Evolutionary conservation across 2,888 invertebrate genomes (phyloP), one percentile per base, ranked within the genome.

Genomic region (Ichneumoninae sp.): DNA sequence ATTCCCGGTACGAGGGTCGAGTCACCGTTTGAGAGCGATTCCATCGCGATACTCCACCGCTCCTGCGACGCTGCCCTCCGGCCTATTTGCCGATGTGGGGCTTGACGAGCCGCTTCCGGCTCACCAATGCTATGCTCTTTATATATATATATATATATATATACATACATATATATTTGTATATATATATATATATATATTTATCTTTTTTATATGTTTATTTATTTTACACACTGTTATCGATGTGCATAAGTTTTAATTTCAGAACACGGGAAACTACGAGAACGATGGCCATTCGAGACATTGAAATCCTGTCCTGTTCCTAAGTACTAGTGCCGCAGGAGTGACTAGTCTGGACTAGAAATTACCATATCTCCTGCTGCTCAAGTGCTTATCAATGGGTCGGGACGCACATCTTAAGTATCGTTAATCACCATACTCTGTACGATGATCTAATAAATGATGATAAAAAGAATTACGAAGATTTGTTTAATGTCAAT

Each of bases 271-370:
- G 44, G 3, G 44, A 47, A 47, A 47, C 3, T 57, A 7, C 26
- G 40, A 65, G 3, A n/a, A 22, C 5, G n/a, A 54, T 1, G 44
- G 19, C 5, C 13, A 47, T 57, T 57, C 19, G 33, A 36, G n/a
- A 54, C 19, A 22, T 26, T 63, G 74, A 86, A 87, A 90, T 91
- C 94, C 95, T 95, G 95, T 95, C 96, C 96, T 97, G 96, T 97
- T 97, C 95, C 97, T 97, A 97, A 97, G 97, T 97, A 97, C 97
- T 97, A 97, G 97, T 97, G 97, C 97, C 97, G 97, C 97, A 97
- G 97, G 97, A 97, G 97, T 96, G 95, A 95, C 95, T 95, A 94
- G 92, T 91, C 94, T 93, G 92, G 91, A 88, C 89, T 91, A 90
- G 89, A 91, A 89, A 90, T 92, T 91, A 90, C 92, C 92, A 92